Conservation (phyloP, 92 coral and sea anemone genomes). For the Pocillopora meandrina region DNA sequence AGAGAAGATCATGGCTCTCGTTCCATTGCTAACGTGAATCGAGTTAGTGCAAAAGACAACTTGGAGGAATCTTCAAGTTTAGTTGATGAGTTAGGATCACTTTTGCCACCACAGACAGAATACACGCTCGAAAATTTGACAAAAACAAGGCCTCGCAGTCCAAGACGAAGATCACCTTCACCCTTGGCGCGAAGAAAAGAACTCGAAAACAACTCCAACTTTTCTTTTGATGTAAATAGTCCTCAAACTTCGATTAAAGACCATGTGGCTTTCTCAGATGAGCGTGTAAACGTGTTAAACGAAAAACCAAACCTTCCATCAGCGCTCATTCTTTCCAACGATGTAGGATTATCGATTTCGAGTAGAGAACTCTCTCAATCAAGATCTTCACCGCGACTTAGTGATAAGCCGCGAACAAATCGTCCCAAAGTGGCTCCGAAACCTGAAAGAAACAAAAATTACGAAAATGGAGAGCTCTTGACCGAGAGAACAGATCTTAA, state of each 20-base stretch:
- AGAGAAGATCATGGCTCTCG: constrained; percentile 17
- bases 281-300: neutral
- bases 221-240: neutral
- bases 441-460: constrained; percentile 16
- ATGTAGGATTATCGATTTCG: constrained; percentile 32
- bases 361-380: constrained; percentile 10
- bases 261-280: neutral
- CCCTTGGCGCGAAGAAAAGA: constrained; percentile 60
- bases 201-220: constrained; percentile 20
- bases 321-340: constrained; percentile 10
- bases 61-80: constrained; percentile 49
- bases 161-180: constrained; percentile 68
- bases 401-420: neutral
- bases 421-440: constrained; percentile 27
- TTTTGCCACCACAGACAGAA: constrained; percentile 57
- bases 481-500: neutral
- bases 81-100: constrained; percentile 57
- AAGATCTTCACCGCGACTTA: constrained; percentile 15
- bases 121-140: constrained; percentile 72
- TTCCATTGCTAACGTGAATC: neutral
- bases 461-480: neutral
- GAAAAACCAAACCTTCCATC: constrained; percentile 22
- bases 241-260: neutral
- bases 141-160: constrained; percentile 77
- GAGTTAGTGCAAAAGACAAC: neutral